Percentiles rank a stretch among this genome's conserved stretches.
These are phyloP conservation scores for Elmis aenea DNA, from an alignment of 2,888 invertebrate genomes.

Conservation along the genomic window DNA sequence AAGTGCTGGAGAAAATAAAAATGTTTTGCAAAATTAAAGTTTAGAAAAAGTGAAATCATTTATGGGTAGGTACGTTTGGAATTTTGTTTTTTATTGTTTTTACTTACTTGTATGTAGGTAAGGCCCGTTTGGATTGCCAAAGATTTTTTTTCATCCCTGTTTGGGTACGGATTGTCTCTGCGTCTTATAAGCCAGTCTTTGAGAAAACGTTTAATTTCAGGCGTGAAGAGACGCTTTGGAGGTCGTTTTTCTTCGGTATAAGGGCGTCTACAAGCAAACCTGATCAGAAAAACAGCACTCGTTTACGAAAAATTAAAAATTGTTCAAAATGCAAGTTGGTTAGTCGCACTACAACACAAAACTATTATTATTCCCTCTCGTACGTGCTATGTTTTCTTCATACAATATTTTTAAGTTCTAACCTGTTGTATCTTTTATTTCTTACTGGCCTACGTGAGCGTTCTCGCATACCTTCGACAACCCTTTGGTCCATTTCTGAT, in stretches of 20 bases:
- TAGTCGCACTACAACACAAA: too few relatives aligned
- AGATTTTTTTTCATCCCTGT: conserved; percentile 69
- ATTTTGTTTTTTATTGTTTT: too few relatives aligned
- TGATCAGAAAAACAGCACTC: not conserved
- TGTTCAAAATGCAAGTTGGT: not conserved
- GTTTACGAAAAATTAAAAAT: not conserved
- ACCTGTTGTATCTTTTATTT: conserved; percentile 69
- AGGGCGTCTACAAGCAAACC: conserved; percentile 45
- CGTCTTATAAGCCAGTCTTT: conserved; percentile 74
- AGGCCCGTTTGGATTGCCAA: conserved; percentile 69
- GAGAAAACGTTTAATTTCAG: conserved; percentile 71
- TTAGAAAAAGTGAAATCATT: too few relatives aligned
- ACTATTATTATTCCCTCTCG: too few relatives aligned
- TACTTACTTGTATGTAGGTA: conserved; percentile 68
- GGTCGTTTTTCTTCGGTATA: conserved; percentile 59
- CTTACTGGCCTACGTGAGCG: conserved; percentile 61
- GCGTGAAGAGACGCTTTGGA: conserved; percentile 70
- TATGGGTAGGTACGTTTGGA: too few relatives aligned
- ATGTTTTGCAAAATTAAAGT: too few relatives aligned
- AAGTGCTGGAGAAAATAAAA: too few relatives aligned
- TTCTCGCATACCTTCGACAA: conserved; percentile 43
- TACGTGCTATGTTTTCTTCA: too few relatives aligned
- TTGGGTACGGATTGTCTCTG: conserved; percentile 74
- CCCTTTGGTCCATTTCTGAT: conserved; percentile 42
- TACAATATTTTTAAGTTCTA: conserved; percentile 39